Base-by-base conservation (phyloP, 2,888 invertebrate genomes). In the Empis livida region DNA sequence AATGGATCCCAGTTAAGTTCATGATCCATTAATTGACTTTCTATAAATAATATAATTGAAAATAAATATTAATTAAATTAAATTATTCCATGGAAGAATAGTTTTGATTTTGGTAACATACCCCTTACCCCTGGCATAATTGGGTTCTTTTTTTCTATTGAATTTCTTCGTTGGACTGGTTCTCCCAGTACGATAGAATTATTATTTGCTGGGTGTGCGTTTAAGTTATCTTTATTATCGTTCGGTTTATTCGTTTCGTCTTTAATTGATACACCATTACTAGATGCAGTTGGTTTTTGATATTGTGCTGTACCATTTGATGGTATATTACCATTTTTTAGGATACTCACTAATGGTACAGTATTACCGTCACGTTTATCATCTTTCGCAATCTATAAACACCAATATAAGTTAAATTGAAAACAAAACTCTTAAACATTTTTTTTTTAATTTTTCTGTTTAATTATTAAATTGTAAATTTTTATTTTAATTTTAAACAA, bases 1-100 rank as follows among this genome's bases (percentile, higher is more conserved):
- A 76, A 63, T 5, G 75, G 70, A 55, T 78, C 78, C 74, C 75
- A 78, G 30, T 73, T 68, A 47, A 76, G 64, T 54, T 79, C 78
- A 57, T 70, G 71, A 44, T 74, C 74, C 45, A 71, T 60, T 52
- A 73, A 63, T 63, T 52, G 65, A 51, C 68, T 70, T 56, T 77
- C 78, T 76, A 56, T 43, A 54, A 9, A 9, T 8, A 27, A 8
- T 20, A 20, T 20, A 20, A 20, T 20, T 27, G 5, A 27, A 27
- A 27, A 5, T 20, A 20, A 20, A 27, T 27, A 27, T 20, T 20
- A 8, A 27, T 27, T 27, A 27, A 27, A 27, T 27, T 27, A 9
- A 8, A 8, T 27, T 27, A 27, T 27, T 5, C 9, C 9, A 27
- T 4, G 9, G 23, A 46, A n/a, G n/a, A n/a, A n/a, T n/a, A n/a